Percentiles rank a stretch among this genome's conserved stretches.
Conservation (phyloP, 2,113 vertebrate genomes). For the Rhinogobius similis region DNA sequence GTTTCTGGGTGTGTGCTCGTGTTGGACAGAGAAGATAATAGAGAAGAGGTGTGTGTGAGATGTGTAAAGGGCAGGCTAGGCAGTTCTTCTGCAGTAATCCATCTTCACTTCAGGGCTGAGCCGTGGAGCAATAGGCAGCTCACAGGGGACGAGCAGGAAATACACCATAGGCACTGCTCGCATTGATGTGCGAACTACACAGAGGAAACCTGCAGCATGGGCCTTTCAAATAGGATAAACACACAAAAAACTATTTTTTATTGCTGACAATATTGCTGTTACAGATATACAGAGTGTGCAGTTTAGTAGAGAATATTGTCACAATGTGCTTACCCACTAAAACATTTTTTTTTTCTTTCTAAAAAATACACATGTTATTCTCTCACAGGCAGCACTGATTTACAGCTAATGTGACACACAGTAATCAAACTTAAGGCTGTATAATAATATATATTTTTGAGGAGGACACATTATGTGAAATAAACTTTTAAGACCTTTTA, state of each 20-base stretch:
- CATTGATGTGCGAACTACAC: slow-evolving; percentile 36
- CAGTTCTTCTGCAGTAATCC: slow-evolving; percentile 71
- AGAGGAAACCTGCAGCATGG: slow-evolving; percentile 31
- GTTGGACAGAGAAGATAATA: slow-evolving; percentile 60
- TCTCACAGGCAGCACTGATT: neutral
- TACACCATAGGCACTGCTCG: slow-evolving; percentile 48
- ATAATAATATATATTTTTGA: no score
- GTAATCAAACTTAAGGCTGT: no score
- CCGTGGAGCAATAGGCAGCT: slow-evolving; percentile 65
- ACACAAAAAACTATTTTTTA: slow-evolving; percentile 20
- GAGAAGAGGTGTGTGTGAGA: slow-evolving; percentile 65
- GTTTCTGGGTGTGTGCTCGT: slow-evolving; percentile 31
- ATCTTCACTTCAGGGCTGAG: slow-evolving; percentile 67
- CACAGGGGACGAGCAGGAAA: slow-evolving; percentile 41
- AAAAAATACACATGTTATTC: neutral
- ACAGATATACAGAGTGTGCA: neutral
- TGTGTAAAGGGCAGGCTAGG: slow-evolving; percentile 70
- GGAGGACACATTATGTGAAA: no score
- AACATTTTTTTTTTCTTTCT: neutral
- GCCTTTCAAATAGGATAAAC: slow-evolving; percentile 51
- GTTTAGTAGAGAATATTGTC: neutral
- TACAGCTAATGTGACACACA: no score
- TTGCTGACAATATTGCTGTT: slow-evolving; percentile 7
- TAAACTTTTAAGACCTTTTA: no score
- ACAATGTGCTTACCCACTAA: neutral